Conservation (phyloP, 2,888 invertebrate genomes). For the Dynastes grantii region DNA sequence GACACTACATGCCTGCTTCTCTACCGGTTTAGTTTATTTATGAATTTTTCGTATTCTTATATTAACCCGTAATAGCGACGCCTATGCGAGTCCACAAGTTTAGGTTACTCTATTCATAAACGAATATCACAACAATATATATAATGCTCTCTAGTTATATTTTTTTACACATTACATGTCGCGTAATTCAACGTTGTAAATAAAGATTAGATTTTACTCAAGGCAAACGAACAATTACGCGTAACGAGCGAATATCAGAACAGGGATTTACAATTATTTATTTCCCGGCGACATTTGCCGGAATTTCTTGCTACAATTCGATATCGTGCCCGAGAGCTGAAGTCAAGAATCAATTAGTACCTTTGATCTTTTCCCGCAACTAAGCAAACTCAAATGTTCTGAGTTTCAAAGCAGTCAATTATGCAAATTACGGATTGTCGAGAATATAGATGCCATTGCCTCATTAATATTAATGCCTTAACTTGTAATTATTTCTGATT, state of each 20-base stretch:
- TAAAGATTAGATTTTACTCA: neutral
- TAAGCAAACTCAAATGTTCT: neutral
- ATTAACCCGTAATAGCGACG: too few relatives aligned
- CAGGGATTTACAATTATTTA: constrained; percentile 4
- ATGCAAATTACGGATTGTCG: constrained; percentile 13
- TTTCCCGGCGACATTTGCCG: neutral
- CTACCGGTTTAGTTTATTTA: too few relatives aligned
- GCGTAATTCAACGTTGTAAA: neutral
- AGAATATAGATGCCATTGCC: neutral
- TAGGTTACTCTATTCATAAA: too few relatives aligned
- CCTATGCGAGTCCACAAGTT: too few relatives aligned
- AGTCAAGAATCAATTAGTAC: constrained; percentile 17
- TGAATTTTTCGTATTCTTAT: too few relatives aligned
- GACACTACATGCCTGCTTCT: too few relatives aligned
- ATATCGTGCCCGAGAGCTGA: neutral
- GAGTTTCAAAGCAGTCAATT: constrained; percentile 12
- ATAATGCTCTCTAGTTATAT: neutral
- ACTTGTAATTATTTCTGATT: constrained; percentile 6
- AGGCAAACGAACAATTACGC: neutral
- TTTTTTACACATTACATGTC: neutral
- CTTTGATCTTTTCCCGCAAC: constrained; percentile 17
- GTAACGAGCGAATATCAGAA: neutral
- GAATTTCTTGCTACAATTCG: constrained; percentile 9
- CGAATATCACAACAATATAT: neutral
- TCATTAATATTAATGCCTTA: constrained; percentile 12